Evolutionary conservation across 2,888 invertebrate species (phyloP).

Genomic region (Mycalesis mineus): DNA sequence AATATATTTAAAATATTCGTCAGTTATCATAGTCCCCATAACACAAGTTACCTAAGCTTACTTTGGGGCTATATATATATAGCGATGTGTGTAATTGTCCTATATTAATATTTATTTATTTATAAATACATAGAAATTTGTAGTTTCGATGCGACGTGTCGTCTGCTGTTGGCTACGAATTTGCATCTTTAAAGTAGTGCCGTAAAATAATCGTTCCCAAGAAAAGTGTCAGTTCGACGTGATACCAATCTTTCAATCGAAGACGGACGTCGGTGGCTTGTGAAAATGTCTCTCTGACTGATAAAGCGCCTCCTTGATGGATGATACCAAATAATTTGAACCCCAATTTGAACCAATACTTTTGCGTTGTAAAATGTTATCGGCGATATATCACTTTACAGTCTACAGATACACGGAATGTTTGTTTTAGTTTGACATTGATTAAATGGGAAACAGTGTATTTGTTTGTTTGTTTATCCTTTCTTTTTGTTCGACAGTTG

Average conservation of each 20-base stretch:
- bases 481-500: too few relatives aligned
- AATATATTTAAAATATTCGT: too few relatives aligned
- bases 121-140: too few relatives aligned
- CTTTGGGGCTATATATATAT: too few relatives aligned
- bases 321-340: constrained; percentile 9
- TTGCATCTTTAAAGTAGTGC: neutral
- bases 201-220: neutral
- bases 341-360: constrained; percentile 7
- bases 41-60: too few relatives aligned
- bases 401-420: neutral
- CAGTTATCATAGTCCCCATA: too few relatives aligned
- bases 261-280: neutral
- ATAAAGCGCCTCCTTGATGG: constrained; percentile 7
- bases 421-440: neutral
- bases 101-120: too few relatives aligned
- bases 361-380: neutral
- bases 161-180: too few relatives aligned
- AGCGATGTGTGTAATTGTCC: too few relatives aligned
- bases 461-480: too few relatives aligned
- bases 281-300: constrained; percentile 7
- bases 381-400: neutral
- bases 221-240: neutral
- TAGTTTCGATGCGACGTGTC: too few relatives aligned
- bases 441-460: neutral
- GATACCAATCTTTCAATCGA: constrained; percentile 10